Conservation (phyloP, 2,888 invertebrate species). For the Stramonita haemastoma region DNA sequence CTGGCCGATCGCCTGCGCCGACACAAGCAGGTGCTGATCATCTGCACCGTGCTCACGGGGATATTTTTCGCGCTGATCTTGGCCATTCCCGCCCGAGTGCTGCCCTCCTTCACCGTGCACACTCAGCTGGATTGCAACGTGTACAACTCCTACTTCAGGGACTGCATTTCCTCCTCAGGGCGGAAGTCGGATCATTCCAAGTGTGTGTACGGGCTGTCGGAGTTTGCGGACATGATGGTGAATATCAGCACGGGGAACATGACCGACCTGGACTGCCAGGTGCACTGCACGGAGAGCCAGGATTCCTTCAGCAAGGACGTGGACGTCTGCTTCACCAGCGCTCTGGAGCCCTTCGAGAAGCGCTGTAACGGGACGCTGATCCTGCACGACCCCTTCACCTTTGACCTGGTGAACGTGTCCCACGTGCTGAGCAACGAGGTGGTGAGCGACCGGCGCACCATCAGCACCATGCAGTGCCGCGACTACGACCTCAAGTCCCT, state of each 20-base stretch:
- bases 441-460: slow-evolving; percentile 38
- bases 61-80: slow-evolving; percentile 87
- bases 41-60: slow-evolving; percentile 86
- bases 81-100: slow-evolving; percentile 68
- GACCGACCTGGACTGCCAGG: slow-evolving; percentile 25
- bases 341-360: neutral
- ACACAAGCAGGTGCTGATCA: slow-evolving; percentile 89
- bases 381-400: slow-evolving; percentile 35
- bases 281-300: neutral
- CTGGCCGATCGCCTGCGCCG: slow-evolving; percentile 87
- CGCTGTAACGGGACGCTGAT: slow-evolving; percentile 42
- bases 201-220: slow-evolving; percentile 4
- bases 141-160: slow-evolving; percentile 62
- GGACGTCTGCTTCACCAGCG: slow-evolving; percentile 22
- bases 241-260: neutral
- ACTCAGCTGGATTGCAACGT: slow-evolving; percentile 63
- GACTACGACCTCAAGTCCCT: slow-evolving; percentile 65
- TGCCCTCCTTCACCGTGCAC: slow-evolving; percentile 36
- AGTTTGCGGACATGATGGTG: slow-evolving; percentile 31
- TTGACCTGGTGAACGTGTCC: slow-evolving; percentile 47
- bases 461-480: slow-evolving; percentile 47
- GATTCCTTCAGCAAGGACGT: neutral
- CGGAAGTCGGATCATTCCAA: neutral
- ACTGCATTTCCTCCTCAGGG: slow-evolving; percentile 54
- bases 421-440: slow-evolving; percentile 45